Percentiles rank a stretch among this genome's conserved stretches.
Conservation (phyloP, 2,797 vertebrate species). For the Eurystomus glaucurus region DNA sequence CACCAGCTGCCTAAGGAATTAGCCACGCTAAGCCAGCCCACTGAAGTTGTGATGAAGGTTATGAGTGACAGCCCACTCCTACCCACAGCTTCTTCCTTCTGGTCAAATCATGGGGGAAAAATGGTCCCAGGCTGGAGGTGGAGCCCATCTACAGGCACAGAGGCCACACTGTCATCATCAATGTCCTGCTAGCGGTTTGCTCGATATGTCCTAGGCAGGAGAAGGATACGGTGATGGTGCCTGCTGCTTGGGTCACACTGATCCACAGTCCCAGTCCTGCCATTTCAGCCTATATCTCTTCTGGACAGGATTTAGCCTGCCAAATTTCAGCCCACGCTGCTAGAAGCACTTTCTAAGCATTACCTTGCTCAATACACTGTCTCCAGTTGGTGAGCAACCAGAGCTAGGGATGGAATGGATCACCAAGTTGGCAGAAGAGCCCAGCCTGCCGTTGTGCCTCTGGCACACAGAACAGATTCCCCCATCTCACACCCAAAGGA, state of each 20-base stretch:
- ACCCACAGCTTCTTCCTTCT: background rate
- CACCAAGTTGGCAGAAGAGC: background rate
- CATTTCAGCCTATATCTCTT: background rate
- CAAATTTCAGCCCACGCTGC: background rate
- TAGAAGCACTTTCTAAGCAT: background rate
- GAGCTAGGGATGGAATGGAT: background rate
- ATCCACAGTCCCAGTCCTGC: background rate
- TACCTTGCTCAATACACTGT: background rate
- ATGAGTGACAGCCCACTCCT: background rate
- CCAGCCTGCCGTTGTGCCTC: background rate
- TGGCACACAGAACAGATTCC: background rate
- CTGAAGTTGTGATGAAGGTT: background rate
- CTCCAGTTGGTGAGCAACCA: background rate
- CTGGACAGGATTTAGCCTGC: background rate
- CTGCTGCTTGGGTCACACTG: background rate
- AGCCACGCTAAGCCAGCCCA: background rate
- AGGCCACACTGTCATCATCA: accelerated
- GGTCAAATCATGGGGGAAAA: background rate
- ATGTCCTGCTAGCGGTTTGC: accelerated
- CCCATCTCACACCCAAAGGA: background rate
- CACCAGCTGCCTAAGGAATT: background rate
- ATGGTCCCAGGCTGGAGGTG: background rate
- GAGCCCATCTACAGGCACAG: background rate
- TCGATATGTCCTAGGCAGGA: background rate
- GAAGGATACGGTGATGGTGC: background rate